phyloP scores from a whole-genome alignment of 2,888 invertebrate species.

The Hyles lineata region DNA sequence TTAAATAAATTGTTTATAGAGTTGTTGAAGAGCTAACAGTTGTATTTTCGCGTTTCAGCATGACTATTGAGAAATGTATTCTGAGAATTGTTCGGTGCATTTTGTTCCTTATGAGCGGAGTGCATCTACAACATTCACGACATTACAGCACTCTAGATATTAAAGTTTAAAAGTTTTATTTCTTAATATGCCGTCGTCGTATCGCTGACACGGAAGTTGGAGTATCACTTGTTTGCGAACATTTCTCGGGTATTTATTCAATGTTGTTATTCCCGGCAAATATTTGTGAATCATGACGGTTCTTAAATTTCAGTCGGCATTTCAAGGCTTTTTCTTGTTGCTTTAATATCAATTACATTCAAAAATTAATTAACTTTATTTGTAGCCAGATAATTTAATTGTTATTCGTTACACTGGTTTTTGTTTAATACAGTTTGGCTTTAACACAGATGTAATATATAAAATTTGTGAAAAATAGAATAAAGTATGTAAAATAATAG shows the following conservation, averaged over 20 bases:
- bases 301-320: not conserved
- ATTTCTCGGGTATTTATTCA: not conserved
- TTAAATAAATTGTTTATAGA: constrained; percentile 21
- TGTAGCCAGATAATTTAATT: no score
- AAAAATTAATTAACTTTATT: not conserved
- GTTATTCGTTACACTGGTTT: no score
- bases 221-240: constrained; percentile 1
- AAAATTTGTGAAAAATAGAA: not conserved
- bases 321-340: not conserved
- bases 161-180: constrained; percentile 22
- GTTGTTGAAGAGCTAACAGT: constrained; percentile 17
- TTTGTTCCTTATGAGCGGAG: constrained; percentile 2
- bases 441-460: no score
- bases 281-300: not conserved
- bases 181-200: not conserved
- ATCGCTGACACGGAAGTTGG: constrained; percentile 3
- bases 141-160: constrained; percentile 11
- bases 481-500: not conserved
- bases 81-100: not conserved
- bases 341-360: not conserved
- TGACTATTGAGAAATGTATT: constrained; percentile 9
- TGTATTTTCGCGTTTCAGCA: not conserved
- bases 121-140: not conserved
- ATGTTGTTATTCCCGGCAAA: not conserved
- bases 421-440: no score